Conservation (phyloP, 1,140 invertebrate species). For the Zaprionus davidi region DNA sequence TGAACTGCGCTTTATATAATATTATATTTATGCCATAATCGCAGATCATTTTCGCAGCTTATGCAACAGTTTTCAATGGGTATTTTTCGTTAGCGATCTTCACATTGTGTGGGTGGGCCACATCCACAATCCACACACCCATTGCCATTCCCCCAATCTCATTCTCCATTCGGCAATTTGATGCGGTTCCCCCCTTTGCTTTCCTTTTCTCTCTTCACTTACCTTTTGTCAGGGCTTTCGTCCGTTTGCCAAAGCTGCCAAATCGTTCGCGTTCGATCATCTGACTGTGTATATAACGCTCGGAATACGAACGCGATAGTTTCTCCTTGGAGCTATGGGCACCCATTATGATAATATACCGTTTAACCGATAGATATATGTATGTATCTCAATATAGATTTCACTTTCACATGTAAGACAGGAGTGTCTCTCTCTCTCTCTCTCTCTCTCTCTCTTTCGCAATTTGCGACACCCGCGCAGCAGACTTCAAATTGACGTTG, state of each 20-base stretch:
- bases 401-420: slow-evolving; percentile 65
- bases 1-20: background rate
- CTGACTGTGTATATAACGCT: slow-evolving; percentile 84
- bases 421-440: slow-evolving; percentile 13
- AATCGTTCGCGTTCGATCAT: slow-evolving; percentile 86
- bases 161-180: background rate
- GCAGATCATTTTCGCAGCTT: slow-evolving; percentile 1
- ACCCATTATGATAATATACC: slow-evolving; percentile 86
- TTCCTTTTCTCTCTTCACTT: slow-evolving; percentile 26
- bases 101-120: background rate
- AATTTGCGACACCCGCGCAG: slow-evolving; percentile 58
- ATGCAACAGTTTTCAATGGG: slow-evolving; percentile 1
- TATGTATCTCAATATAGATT: slow-evolving; percentile 41
- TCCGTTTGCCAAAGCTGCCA: slow-evolving; percentile 86
- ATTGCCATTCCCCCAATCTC: background rate
- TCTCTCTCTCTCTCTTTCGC: slow-evolving; percentile 3
- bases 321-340: slow-evolving; percentile 89
- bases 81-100: background rate
- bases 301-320: slow-evolving; percentile 86
- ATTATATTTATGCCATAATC: background rate
- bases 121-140: background rate
- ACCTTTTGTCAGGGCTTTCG: slow-evolving; percentile 78
- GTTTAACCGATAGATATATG: slow-evolving; percentile 16
- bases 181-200: too few relatives aligned
- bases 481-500: slow-evolving; percentile 69